A percentile compares a stretch with the other conserved stretches of the same genome.
phyloP scores from a whole-genome alignment of 2,113 vertebrate genomes.

The Cynoglossus semilaevis region DNA sequence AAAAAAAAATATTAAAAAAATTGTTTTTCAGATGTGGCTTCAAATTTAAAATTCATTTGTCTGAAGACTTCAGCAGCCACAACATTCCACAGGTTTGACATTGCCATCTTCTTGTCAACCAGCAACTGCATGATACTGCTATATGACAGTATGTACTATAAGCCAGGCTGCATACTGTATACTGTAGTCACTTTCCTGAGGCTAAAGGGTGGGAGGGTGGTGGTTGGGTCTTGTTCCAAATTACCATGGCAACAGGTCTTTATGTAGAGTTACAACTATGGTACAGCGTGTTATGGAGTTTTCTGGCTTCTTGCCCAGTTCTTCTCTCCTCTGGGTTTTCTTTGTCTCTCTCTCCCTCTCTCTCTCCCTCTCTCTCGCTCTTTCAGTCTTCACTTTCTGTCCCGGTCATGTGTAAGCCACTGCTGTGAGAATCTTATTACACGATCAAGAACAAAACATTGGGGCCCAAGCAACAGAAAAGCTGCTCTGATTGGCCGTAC shows the following conservation, averaged over 20 bases:
- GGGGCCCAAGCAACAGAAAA: neutral
- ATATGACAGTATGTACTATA: too few relatives aligned
- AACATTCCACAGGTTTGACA: too few relatives aligned
- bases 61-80: too few relatives aligned
- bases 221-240: constrained; percentile 8
- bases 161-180: too few relatives aligned
- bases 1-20: too few relatives aligned
- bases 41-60: too few relatives aligned
- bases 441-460: constrained; percentile 37
- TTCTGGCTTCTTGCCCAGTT: constrained; percentile 17
- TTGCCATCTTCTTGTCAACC: too few relatives aligned
- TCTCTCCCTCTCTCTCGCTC: too few relatives aligned
- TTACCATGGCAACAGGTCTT: constrained; percentile 52
- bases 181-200: constrained; percentile 7
- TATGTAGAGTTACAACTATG: constrained; percentile 44
- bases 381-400: too few relatives aligned
- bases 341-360: constrained; percentile 17
- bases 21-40: too few relatives aligned
- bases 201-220: constrained; percentile 2
- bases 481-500: constrained; percentile 44
- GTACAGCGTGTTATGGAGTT: constrained; percentile 40
- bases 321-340: neutral
- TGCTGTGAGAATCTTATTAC: constrained; percentile 38
- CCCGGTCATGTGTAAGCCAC: constrained; percentile 6
- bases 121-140: too few relatives aligned